Evolutionary conservation across 2,888 invertebrate genomes (phyloP).

Genomic region (Ectemnius lituratus): DNA sequence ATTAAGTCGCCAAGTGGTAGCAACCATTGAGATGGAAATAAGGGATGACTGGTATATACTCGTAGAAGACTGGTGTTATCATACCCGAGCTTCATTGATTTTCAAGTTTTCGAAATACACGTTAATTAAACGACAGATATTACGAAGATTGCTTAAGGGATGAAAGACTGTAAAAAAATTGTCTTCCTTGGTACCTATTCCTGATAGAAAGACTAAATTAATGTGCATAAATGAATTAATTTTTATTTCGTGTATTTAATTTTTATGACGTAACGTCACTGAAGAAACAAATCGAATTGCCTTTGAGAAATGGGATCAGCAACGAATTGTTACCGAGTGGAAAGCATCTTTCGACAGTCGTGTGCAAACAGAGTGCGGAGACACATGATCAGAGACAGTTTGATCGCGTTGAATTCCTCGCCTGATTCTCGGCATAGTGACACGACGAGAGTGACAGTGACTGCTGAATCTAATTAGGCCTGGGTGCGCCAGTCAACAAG

Average conservation of each 20-base stretch:
- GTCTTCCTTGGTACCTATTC: too few relatives aligned
- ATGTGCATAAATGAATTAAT: too few relatives aligned
- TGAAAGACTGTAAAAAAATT: too few relatives aligned
- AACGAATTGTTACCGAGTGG: neutral
- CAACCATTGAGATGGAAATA: constrained; percentile 38
- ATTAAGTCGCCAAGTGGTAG: constrained; percentile 18
- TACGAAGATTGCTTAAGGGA: too few relatives aligned
- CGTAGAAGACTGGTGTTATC: constrained; percentile 38
- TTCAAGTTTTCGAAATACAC: neutral
- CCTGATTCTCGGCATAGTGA: neutral
- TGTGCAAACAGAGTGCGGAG: neutral
- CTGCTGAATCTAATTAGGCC: neutral
- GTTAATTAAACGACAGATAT: too few relatives aligned
- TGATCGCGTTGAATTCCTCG: neutral
- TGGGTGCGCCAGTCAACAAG: neutral
- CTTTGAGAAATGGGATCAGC: neutral
- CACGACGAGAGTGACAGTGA: neutral
- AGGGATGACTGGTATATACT: constrained; percentile 11
- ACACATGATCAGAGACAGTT: neutral
- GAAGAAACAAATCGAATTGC: too few relatives aligned
- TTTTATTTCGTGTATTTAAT: too few relatives aligned
- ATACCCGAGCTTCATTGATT: constrained; percentile 38
- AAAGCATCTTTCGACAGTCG: neutral
- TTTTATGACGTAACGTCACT: too few relatives aligned
- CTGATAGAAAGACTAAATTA: too few relatives aligned